phyloP scores from a whole-genome alignment of 2,113 vertebrate species.

The Tyrannus savana region DNA sequence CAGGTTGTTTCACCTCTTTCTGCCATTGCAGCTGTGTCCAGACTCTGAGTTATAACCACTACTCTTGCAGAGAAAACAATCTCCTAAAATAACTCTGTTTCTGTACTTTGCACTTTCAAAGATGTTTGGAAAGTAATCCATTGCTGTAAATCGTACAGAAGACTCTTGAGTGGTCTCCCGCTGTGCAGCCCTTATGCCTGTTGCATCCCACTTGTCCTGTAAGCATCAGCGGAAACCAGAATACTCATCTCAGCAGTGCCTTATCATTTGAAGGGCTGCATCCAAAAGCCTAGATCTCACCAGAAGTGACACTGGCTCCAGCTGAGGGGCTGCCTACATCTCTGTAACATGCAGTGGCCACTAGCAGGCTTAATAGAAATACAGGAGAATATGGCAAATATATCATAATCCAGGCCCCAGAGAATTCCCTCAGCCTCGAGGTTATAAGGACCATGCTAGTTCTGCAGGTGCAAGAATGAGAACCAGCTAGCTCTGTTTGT shows the following conservation, averaged over 20 bases:
- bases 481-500: background rate
- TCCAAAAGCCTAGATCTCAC: background rate
- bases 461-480: background rate
- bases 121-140: background rate
- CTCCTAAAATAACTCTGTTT: background rate
- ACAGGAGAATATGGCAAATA: background rate
- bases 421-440: background rate
- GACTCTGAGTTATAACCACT: background rate
- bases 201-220: background rate
- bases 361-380: background rate
- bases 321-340: background rate
- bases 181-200: background rate
- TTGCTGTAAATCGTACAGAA: background rate
- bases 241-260: background rate
- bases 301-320: background rate
- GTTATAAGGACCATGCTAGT: background rate
- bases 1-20: background rate
- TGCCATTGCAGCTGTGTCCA: background rate
- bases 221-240: background rate
- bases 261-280: background rate
- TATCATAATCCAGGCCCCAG: accelerated
- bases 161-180: background rate
- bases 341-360: background rate
- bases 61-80: background rate
- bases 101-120: background rate